phyloP scores from a whole-genome alignment of 2,797 vertebrate genomes.

The Cephalopachus bancanus region DNA sequence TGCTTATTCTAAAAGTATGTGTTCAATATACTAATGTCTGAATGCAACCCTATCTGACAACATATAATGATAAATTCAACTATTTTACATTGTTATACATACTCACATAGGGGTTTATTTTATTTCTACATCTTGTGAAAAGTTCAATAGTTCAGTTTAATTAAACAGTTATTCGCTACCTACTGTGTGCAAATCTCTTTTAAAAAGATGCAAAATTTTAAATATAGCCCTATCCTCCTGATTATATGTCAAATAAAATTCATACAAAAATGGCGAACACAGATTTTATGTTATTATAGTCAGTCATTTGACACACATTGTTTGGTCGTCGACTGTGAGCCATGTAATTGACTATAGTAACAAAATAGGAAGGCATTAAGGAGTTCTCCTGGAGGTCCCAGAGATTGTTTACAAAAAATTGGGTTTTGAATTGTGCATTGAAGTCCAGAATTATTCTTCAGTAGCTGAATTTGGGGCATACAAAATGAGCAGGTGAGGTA shows the following conservation, averaged over 20 bases:
- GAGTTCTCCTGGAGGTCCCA: neutral
- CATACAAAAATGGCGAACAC: neutral
- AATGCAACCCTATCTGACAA: neutral
- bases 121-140: neutral
- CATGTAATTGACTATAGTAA: neutral
- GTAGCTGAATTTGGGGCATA: neutral
- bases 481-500: conserved; percentile 7
- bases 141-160: conserved; percentile 26
- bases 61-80: neutral
- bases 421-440: conserved; percentile 3
- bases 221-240: neutral
- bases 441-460: conserved; percentile 23
- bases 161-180: neutral
- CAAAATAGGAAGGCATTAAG: conserved; percentile 26
- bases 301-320: neutral
- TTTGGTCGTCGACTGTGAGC: neutral
- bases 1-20: conserved; percentile 25
- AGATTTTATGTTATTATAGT: neutral
- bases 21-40: neutral
- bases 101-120: conserved; percentile 36
- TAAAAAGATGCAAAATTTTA: conserved; percentile 17
- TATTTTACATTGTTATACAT: neutral
- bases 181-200: neutral
- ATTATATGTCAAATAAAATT: neutral
- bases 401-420: conserved; percentile 26